Evolutionary conservation across 2,888 invertebrate genomes (phyloP).

Genomic region (Tetranychus truncatus): DNA sequence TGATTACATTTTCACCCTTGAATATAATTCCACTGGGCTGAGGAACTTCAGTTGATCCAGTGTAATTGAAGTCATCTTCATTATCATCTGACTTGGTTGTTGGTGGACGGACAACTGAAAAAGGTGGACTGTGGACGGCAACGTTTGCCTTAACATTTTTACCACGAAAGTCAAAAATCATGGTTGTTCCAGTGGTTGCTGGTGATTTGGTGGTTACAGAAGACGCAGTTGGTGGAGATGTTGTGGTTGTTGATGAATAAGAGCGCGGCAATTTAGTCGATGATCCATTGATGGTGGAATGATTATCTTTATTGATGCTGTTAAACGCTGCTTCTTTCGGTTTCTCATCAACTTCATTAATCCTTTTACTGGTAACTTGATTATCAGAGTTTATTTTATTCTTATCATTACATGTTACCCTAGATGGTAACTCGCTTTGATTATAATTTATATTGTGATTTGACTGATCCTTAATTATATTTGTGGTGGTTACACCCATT

Average conservation of each 20-base stretch:
- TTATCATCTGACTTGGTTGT: slow-evolving; percentile 15
- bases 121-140: slow-evolving; percentile 21
- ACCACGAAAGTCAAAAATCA: slow-evolving; percentile 26
- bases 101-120: slow-evolving; percentile 14
- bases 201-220: neutral
- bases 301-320: neutral
- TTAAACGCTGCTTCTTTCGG: neutral
- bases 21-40: slow-evolving; percentile 24
- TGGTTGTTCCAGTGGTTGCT: slow-evolving; percentile 15
- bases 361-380: neutral
- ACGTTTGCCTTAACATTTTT: slow-evolving; percentile 26
- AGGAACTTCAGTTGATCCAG: slow-evolving; percentile 24
- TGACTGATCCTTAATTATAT: neutral
- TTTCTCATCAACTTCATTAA: neutral
- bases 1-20: slow-evolving; percentile 25
- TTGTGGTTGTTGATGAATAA: neutral
- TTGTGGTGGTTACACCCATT: neutral
- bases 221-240: neutral
- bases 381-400: neutral
- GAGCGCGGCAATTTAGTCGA: neutral
- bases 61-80: slow-evolving; percentile 25
- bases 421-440: neutral
- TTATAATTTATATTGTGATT: neutral
- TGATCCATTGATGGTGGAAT: neutral
- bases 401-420: neutral